Percentiles rank a stretch among this genome's conserved stretches.
Conservation (phyloP, 2,888 invertebrate species). For the Yponomeuta malinellus region DNA sequence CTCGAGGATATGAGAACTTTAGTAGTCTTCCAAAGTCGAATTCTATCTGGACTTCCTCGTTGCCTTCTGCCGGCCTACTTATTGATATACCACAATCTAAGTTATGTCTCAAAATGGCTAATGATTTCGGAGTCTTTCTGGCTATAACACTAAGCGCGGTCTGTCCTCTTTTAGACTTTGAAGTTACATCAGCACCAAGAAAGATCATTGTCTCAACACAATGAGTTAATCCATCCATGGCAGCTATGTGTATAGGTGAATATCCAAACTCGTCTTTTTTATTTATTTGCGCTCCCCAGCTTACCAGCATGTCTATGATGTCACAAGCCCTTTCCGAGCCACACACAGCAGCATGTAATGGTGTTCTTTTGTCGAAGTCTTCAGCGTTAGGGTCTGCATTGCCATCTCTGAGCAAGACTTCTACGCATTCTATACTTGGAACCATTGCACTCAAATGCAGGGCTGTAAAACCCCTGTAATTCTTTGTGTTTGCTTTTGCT, state of each 20-base stretch:
- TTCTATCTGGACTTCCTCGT: conserved; percentile 87
- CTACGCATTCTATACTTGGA: conserved; percentile 87
- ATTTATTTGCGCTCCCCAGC: conserved; percentile 88
- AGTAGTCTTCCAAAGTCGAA: conserved; percentile 87
- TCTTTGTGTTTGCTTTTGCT: conserved; percentile 84
- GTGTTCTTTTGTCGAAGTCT: conserved; percentile 87
- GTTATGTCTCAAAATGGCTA: conserved; percentile 86
- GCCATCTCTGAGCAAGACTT: conserved; percentile 82
- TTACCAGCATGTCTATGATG: conserved; percentile 84
- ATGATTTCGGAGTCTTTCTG: conserved; percentile 88
- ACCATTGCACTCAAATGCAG: conserved; percentile 90
- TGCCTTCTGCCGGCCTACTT: conserved; percentile 80
- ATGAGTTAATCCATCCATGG: conserved; percentile 87
- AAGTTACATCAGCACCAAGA: conserved; percentile 90
- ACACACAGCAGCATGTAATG: conserved; percentile 87
- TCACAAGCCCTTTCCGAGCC: conserved; percentile 86
- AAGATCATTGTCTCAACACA: conserved; percentile 90
- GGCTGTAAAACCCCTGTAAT: conserved; percentile 88
- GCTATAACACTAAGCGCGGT: conserved; percentile 90
- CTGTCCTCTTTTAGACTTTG: conserved; percentile 89
- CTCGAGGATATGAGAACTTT: conserved; percentile 88
- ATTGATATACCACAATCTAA: conserved; percentile 86
- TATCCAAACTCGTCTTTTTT: conserved; percentile 90
- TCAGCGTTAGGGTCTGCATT: conserved; percentile 86
- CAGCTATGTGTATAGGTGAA: conserved; percentile 89